Evolutionary conservation across 2,113 vertebrate species (phyloP), one percentile per base, ranked within the genome.

Genomic region (Eublepharis macularius): DNA sequence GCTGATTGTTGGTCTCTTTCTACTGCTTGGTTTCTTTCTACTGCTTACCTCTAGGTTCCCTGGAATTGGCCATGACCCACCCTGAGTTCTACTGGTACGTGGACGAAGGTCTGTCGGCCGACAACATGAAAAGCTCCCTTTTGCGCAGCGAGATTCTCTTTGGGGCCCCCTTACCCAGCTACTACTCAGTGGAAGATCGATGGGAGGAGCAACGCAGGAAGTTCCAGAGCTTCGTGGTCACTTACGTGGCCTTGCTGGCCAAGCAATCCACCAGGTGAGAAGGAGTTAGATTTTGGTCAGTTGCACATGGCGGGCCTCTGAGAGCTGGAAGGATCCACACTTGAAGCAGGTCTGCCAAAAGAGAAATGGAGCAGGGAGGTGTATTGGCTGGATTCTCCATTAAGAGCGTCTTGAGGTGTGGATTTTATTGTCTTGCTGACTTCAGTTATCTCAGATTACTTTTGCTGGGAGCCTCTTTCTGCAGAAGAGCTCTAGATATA

Each of bases 81-180:
- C 98, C 98, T 0, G 98, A 99, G 90, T 99, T 99, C 95, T 99
- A 99, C 96, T 99, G 98, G 98, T 99, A 99, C 0, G 98, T 99
- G 94, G 98, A 99, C 1, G 99, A 99, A 93, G 97, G 95, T 1
- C 94, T 99, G 65, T 98, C 98, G 0, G 98, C 97, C 0, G 98
- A 98, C 93, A 97, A 96, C 89, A 97, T 96, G 92, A 98, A 97
- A 88, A 99, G 98, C 92, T 97, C 98, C 36, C 96, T 99, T 76
- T 95, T 99, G 78, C 96, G 98, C 80, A 99, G 98, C 0, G 98
- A 99, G 93, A 98, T 99, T 92, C 97, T 99, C 90, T 99, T 99
- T 0, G 98, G 98, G 19, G 98, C 98, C 0, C 99, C 98, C 0
- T 95, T 99, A 68, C 98, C 98, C 0, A 98, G 96, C 88, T 99